A percentile compares a stretch with the other conserved stretches of the same genome.
phyloP scores from a whole-genome alignment of 2,888 invertebrate species.

The Acheta domesticus region DNA sequence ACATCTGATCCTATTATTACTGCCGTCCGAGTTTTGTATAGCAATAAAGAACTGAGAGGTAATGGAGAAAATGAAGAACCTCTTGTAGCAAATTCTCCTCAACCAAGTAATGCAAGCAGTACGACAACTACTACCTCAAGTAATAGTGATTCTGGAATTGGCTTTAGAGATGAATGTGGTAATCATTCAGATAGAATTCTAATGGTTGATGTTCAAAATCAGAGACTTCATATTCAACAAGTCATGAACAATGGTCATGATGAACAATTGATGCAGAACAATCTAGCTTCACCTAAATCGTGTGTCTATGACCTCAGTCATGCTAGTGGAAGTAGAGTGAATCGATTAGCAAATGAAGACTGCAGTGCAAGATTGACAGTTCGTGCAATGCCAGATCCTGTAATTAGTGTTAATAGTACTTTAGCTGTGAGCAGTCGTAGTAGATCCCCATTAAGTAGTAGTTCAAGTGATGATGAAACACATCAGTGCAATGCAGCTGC shows the following conservation, averaged over 20 bases:
- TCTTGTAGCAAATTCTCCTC: conserved; percentile 69
- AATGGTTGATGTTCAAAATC: conserved; percentile 64
- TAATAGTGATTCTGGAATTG: conserved; percentile 93
- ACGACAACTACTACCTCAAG: conserved; percentile 80
- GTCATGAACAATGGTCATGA: conserved; percentile 35
- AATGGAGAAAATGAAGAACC: conserved; percentile 42
- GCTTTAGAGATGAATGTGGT: conserved; percentile 84
- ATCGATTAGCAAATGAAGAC: conserved; percentile 24
- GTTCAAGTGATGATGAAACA: conserved; percentile 38
- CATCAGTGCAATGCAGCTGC: conserved; percentile 25
- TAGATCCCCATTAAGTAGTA: conserved; percentile 42
- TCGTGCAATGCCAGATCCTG: conserved; percentile 63
- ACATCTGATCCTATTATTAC: conserved; percentile 66
- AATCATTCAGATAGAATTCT: conserved; percentile 78
- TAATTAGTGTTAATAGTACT: conserved; percentile 36
- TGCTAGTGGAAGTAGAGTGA: conserved; percentile 22
- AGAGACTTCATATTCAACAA: conserved; percentile 43
- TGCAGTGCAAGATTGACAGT: conserved; percentile 54
- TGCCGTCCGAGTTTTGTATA: conserved; percentile 56
- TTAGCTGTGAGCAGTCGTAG: conserved; percentile 38
- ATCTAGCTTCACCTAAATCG: conserved; percentile 26
- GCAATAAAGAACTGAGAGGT: conserved; percentile 38
- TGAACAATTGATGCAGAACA: conserved; percentile 34
- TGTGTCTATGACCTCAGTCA: conserved; percentile 29
- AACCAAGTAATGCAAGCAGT: conserved; percentile 76